Conservation (phyloP, 2,888 invertebrate species). For the Xanthostigma xanthostigma region DNA sequence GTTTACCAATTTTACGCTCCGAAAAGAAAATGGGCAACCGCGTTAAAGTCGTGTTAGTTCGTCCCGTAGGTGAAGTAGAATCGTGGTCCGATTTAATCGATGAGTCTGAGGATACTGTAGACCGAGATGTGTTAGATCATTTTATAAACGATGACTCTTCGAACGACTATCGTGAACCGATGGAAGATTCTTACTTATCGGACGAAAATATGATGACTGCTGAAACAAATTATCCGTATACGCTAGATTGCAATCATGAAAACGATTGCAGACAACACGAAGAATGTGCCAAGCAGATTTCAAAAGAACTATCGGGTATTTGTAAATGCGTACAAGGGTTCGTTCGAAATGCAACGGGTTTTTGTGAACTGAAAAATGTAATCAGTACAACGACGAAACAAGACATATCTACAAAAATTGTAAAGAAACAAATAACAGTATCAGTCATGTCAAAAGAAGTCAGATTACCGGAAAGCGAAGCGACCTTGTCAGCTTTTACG, state of each 20-base stretch:
- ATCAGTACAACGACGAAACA: constrained; percentile 10
- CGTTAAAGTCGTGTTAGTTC: constrained; percentile 62
- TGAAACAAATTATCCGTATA: background rate
- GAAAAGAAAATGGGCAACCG: constrained; percentile 30
- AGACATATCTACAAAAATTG: constrained; percentile 32
- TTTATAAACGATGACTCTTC: background rate
- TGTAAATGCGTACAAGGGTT: constrained; percentile 59
- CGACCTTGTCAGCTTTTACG: constrained; percentile 67
- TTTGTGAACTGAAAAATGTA: background rate
- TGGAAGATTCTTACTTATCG: background rate
- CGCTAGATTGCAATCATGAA: constrained; percentile 20
- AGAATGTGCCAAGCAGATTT: constrained; percentile 42
- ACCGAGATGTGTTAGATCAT: too few species aligned
- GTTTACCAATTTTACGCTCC: constrained; percentile 46
- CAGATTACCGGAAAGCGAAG: constrained; percentile 71
- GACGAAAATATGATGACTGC: constrained; percentile 5
- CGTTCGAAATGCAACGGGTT: constrained; percentile 26
- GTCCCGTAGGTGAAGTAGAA: constrained; percentile 45
- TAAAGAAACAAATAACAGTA: constrained; percentile 52
- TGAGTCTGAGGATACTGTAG: constrained; percentile 8
- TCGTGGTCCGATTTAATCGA: constrained; percentile 31
- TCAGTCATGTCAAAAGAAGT: constrained; percentile 65
- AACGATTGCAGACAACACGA: constrained; percentile 59
- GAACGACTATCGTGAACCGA: background rate
- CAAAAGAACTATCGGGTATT: constrained; percentile 46